Conservation (phyloP, 2,888 invertebrate genomes). For the Drosophila maculinotata region DNA sequence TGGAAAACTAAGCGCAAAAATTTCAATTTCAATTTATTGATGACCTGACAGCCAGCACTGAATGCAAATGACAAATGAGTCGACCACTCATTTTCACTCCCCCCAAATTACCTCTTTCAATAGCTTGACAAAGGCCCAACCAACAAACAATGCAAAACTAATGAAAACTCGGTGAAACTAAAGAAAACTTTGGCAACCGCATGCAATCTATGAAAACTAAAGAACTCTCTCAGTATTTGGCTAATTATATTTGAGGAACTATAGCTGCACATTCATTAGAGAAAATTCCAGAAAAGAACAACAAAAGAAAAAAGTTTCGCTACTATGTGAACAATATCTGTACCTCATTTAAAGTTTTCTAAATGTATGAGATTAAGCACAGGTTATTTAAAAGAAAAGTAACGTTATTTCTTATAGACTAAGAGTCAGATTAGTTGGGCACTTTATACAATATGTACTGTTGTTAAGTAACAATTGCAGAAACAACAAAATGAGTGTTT, state of each 20-base stretch:
- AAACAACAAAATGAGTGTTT: too few relatives aligned
- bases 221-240: not conserved
- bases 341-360: too few relatives aligned
- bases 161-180: too few relatives aligned
- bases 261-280: not conserved
- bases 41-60: constrained; percentile 58
- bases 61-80: constrained; percentile 71
- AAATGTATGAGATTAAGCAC: not conserved
- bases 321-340: not conserved
- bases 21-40: constrained; percentile 72
- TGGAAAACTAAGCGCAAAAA: constrained; percentile 70
- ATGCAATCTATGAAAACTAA: not conserved
- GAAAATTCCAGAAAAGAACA: constrained; percentile 1
- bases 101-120: constrained; percentile 1
- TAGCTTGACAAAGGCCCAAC: not conserved
- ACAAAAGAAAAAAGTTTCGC: not conserved
- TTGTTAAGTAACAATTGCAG: too few relatives aligned
- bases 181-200: not conserved
- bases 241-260: constrained; percentile 5
- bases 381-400: not conserved
- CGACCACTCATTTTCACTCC: constrained; percentile 27
- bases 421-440: too few relatives aligned
- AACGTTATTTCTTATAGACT: too few relatives aligned
- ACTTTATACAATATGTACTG: too few relatives aligned
- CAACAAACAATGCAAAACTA: not conserved